Evolutionary conservation across 2,888 invertebrate species (phyloP).

Genomic region (Cephalotes varians): DNA sequence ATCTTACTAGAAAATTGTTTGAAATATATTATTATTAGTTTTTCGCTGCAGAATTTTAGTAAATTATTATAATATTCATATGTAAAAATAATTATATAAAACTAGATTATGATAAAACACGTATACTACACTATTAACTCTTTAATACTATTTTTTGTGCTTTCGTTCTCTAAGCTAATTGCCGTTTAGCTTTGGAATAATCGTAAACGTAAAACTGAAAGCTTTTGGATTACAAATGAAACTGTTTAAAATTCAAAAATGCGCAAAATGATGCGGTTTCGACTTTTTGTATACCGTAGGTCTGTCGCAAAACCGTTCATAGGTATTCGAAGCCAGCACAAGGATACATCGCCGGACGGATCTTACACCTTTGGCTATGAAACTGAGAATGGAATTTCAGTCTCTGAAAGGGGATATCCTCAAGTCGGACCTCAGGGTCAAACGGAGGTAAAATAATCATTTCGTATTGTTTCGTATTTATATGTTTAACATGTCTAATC

Average conservation of each 20-base stretch:
- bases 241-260: neutral
- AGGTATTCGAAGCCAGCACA: conserved; percentile 80
- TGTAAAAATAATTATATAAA: neutral
- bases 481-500: neutral
- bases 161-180: neutral
- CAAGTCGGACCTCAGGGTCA: conserved; percentile 77
- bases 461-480: neutral
- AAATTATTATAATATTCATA: neutral
- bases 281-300: conserved; percentile 35
- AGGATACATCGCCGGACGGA: conserved; percentile 81
- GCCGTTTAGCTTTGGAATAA: neutral
- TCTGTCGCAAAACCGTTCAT: conserved; percentile 74
- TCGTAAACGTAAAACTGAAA: neutral
- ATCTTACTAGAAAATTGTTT: neutral
- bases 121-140: neutral
- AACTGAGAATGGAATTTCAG: conserved; percentile 84
- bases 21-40: neutral
- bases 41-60: neutral
- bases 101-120: neutral
- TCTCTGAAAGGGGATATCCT: conserved; percentile 80
- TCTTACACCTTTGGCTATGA: conserved; percentile 82
- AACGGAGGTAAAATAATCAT: conserved; percentile 73
- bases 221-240: neutral
- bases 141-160: neutral
- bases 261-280: neutral